phyloP scores from a whole-genome alignment of 2,797 vertebrate genomes.

The Threskiornis aethiopicus region DNA sequence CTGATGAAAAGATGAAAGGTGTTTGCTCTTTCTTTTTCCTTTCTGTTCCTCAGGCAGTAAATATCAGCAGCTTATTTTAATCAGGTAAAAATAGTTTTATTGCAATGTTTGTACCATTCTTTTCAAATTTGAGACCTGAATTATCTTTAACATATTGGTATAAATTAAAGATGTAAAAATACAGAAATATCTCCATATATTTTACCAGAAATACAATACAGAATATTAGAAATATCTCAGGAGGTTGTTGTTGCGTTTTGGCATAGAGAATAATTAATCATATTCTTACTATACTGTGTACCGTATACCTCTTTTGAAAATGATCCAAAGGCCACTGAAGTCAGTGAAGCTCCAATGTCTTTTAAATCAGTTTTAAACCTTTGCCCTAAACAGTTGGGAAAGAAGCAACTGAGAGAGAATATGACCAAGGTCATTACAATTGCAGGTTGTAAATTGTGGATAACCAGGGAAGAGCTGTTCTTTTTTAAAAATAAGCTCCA shows the following conservation, averaged over 20 bases:
- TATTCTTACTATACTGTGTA: background rate
- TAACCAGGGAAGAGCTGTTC: background rate
- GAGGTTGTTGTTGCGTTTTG: background rate
- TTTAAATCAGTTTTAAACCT: background rate
- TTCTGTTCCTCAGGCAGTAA: background rate
- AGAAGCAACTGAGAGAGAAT: background rate
- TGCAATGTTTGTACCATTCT: background rate
- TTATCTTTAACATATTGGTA: background rate
- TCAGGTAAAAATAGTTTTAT: background rate
- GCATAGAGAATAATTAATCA: background rate
- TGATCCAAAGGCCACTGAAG: background rate
- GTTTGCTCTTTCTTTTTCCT: background rate
- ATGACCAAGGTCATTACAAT: background rate
- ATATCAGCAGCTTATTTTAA: slow-evolving; percentile 19
- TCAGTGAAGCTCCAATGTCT: background rate
- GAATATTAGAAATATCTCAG: background rate
- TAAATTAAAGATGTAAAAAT: background rate
- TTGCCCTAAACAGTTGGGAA: background rate
- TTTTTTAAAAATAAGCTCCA: background rate
- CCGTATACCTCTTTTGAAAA: background rate
- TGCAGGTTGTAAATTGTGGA: background rate
- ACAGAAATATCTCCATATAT: background rate
- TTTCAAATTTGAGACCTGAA: background rate
- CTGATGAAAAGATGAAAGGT: background rate
- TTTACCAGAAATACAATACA: background rate